phyloP scores from a whole-genome alignment of 2,888 invertebrate species.

The Platycheirus rosarum region DNA sequence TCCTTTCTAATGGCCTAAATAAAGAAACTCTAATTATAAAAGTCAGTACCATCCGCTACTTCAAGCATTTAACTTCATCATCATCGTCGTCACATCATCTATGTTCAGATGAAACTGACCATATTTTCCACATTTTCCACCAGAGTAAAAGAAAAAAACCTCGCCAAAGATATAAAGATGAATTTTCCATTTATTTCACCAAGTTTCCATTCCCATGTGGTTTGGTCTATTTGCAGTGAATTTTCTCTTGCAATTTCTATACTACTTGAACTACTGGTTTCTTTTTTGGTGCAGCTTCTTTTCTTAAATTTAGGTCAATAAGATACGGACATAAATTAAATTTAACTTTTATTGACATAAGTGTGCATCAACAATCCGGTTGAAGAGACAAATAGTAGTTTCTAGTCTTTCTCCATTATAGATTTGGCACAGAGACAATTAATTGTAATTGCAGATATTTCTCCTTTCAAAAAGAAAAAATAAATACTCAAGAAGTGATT shows the following conservation, averaged over 20 bases:
- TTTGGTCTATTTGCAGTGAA: not conserved
- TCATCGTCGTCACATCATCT: not conserved
- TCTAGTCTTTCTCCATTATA: not conserved
- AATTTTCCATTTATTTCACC: too few relatives aligned
- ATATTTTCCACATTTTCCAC: constrained; percentile 1
- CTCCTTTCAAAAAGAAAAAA: too few relatives aligned
- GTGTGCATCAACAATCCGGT: not conserved
- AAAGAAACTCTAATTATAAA: constrained; percentile 16
- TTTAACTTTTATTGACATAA: constrained; percentile 22
- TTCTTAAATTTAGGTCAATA: constrained; percentile 14
- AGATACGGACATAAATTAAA: constrained; percentile 10
- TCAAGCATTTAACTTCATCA: too few relatives aligned
- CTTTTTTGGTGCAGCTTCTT: constrained; percentile 1
- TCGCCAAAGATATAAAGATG: not conserved
- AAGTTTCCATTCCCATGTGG: constrained; percentile 24
- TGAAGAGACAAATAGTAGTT: not conserved
- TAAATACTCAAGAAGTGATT: too few relatives aligned
- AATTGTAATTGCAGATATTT: not conserved
- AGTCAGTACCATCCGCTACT: not conserved
- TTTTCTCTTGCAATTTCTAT: constrained; percentile 30
- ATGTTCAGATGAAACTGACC: not conserved
- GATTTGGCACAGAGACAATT: not conserved
- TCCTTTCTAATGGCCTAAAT: constrained; percentile 10
- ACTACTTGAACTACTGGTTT: not conserved
- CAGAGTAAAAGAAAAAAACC: constrained; percentile 3